Evolutionary conservation across 2,113 vertebrate genomes (phyloP), one percentile per base, ranked within the genome.

Genomic region (Fregata magnificens): DNA sequence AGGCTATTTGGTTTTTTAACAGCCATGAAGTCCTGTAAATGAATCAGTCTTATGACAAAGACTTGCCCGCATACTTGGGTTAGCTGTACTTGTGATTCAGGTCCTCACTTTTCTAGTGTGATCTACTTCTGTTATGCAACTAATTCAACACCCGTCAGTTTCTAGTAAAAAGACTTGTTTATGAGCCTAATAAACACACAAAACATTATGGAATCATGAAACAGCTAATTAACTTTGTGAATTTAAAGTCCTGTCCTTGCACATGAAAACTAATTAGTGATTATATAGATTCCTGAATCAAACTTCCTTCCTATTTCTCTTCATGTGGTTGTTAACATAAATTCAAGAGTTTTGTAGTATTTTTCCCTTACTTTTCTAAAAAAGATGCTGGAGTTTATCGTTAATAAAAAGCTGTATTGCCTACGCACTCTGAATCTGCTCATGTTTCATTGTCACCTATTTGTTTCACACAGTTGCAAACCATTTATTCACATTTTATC

Each of bases 241-340:
- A 94, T 96, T 97, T 95, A 94, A 97, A 96, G 16, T 97, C n/a
- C 42, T 91, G 36, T 88, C 55, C 81, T 96, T 95, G 62, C 52
- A 94, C 52, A 84, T 91, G 90, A 96, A 97, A 97, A 74, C 70
- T 91, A 95, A 97, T 97, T 97, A 95, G 49, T 93, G 62, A 80
- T 93, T 97, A 96, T 78, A 86, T 56, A 32, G 32, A 90, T 70
- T 56, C 47, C 55, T 88, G 90, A 94, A 96, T 91, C 49, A 87
- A 87, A 45, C 21, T 53, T 95, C 16, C 31, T 73, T 80, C 15
- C 7, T 79, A 65, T 71, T 72, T 44, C 40, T 78, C 31, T 87
- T 91, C 40, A 53, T 29, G 8, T 61, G 21, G 4, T 89, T 88
- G 22, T 88, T 97, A 96, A 93, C 18, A 53, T 95, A 90, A 82